Percentiles rank a stretch among this genome's conserved stretches.
These are phyloP conservation scores for Slavum lentiscoides DNA, from an alignment of 2,888 invertebrate species.

Conservation along the genomic window DNA sequence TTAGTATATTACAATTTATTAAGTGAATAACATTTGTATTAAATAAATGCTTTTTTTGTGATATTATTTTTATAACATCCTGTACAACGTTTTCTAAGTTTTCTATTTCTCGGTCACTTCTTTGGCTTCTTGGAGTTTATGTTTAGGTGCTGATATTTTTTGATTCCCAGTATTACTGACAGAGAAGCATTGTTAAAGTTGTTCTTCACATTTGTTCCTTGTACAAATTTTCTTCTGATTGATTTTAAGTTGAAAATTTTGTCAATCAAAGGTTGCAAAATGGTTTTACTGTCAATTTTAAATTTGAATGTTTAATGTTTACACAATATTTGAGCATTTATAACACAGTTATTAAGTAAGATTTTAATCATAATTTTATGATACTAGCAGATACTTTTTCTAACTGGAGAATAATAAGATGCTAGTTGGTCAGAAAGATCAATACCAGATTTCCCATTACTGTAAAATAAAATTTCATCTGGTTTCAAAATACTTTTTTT, in stretches of 20 bases:
- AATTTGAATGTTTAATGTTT: constrained; percentile 14
- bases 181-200: background rate
- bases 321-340: constrained; percentile 57
- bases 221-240: background rate
- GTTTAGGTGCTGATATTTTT: constrained; percentile 6
- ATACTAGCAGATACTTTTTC: constrained; percentile 59
- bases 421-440: constrained; percentile 59
- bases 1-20: too few relatives aligned
- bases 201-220: too few relatives aligned
- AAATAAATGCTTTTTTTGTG: constrained; percentile 1
- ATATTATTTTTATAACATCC: constrained; percentile 24
- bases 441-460: constrained; percentile 58
- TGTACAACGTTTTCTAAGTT: constrained; percentile 6
- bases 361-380: constrained; percentile 58
- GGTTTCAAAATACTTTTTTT: constrained; percentile 54
- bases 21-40: too few relatives aligned
- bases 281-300: constrained; percentile 8
- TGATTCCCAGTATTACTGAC: background rate
- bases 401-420: constrained; percentile 56
- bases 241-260: constrained; percentile 9
- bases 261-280: constrained; percentile 7
- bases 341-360: constrained; percentile 58
- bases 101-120: background rate
- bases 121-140: background rate
- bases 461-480: constrained; percentile 58